Conservation (phyloP, 2,888 invertebrate species). For the Melipona bicolor region DNA sequence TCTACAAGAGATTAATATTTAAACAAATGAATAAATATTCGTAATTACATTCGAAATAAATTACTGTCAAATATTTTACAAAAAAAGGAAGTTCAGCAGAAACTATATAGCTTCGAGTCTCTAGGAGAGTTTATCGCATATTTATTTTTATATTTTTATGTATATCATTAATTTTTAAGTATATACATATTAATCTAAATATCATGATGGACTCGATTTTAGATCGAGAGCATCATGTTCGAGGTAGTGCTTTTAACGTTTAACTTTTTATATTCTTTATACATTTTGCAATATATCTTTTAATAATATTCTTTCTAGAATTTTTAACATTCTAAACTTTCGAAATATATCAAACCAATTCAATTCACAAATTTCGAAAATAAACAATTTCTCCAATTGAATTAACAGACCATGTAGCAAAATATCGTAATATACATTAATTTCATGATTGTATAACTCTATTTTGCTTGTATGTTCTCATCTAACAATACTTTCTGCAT, state of each 20-base stretch:
- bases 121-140: constrained; percentile 23
- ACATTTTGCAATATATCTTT: background rate
- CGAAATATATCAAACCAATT: background rate
- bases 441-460: background rate
- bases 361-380: background rate
- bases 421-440: constrained; percentile 10
- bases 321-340: background rate
- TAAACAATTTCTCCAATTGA: background rate
- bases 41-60: background rate
- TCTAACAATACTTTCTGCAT: background rate
- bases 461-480: background rate
- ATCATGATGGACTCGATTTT: constrained; percentile 39
- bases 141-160: constrained; percentile 12
- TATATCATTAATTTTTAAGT: background rate
- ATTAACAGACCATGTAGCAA: background rate
- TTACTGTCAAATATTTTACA: constrained; percentile 1
- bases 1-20: background rate
- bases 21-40: background rate
- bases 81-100: constrained; percentile 12
- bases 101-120: constrained; percentile 38
- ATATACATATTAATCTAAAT: constrained; percentile 30
- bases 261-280: constrained; percentile 5
- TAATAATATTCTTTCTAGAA: background rate
- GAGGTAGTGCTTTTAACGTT: constrained; percentile 57
- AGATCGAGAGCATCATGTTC: constrained; percentile 39